Conservation (phyloP, 2,113 vertebrate species). For the Climacteris rufus region DNA sequence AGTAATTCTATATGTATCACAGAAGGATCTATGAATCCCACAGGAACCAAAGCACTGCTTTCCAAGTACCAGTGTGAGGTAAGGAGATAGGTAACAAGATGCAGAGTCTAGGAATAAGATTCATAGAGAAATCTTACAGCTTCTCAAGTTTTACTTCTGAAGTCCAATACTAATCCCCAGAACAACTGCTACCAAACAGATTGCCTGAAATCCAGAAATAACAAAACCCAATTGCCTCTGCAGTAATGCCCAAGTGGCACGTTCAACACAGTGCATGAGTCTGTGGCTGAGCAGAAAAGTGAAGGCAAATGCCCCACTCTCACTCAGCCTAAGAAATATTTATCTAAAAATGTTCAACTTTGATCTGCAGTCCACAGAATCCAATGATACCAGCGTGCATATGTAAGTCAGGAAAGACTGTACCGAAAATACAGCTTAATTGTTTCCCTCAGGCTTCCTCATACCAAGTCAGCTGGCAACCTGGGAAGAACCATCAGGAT, state of each 20-base stretch:
- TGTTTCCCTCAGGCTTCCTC: background rate
- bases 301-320: background rate
- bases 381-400: background rate
- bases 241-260: background rate
- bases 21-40: background rate
- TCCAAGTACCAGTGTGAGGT: background rate
- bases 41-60: background rate
- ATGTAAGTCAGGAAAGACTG: background rate
- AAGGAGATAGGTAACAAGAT: background rate
- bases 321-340: background rate
- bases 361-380: background rate
- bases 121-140: background rate
- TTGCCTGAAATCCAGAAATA: background rate
- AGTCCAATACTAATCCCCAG: background rate
- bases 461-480: background rate
- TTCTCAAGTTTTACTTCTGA: background rate
- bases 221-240: background rate
- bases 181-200: background rate
- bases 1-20: background rate
- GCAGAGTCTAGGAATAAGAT: background rate
- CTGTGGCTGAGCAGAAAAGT: background rate
- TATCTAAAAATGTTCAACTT: background rate
- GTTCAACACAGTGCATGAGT: rapidly evolving
- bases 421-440: background rate
- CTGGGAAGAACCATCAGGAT: background rate